These are phyloP conservation scores for Ricordea florida DNA, from an alignment of 92 coral and sea anemone species.

Conservation along the genomic window DNA sequence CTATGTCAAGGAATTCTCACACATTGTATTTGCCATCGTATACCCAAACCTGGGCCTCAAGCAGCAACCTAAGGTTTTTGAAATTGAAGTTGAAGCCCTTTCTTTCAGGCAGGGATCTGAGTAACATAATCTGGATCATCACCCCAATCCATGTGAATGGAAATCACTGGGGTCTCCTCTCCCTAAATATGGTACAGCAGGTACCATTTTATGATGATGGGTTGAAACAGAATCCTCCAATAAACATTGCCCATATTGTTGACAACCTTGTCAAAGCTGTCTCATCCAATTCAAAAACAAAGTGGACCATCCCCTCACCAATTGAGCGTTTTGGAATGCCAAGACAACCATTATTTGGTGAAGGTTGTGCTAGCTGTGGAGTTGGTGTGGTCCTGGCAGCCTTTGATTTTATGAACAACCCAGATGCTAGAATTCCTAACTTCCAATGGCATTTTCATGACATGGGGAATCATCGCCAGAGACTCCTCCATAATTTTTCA, in stretches of 20 bases:
- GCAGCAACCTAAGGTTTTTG: slow-evolving; percentile 1
- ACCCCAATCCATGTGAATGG: slow-evolving; percentile 20
- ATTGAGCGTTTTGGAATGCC: slow-evolving; percentile 49
- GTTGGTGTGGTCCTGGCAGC: no score
- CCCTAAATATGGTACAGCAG: slow-evolving; percentile 3
- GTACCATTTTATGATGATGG: slow-evolving; percentile 30
- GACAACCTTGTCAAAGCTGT: neutral
- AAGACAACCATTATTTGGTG: slow-evolving; percentile 37
- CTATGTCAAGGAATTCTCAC: neutral
- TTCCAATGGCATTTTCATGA: neutral
- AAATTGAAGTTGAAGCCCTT: slow-evolving; percentile 24
- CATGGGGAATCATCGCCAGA: neutral
- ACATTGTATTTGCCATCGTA: slow-evolving; percentile 36
- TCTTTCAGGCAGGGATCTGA: neutral
- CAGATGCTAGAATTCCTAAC: neutral
- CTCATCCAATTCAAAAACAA: neutral
- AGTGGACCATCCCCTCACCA: slow-evolving; percentile 10
- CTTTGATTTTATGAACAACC: neutral
- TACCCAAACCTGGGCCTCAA: slow-evolving; percentile 46
- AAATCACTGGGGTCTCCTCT: slow-evolving; percentile 43
- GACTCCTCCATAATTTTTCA: neutral
- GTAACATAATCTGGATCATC: slow-evolving; percentile 9
- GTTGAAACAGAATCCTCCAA: slow-evolving; percentile 11
- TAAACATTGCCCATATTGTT: neutral
- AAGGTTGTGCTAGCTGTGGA: no score